Evolutionary conservation across 2,888 invertebrate species (phyloP).

Genomic region (Morinoia aosen): DNA sequence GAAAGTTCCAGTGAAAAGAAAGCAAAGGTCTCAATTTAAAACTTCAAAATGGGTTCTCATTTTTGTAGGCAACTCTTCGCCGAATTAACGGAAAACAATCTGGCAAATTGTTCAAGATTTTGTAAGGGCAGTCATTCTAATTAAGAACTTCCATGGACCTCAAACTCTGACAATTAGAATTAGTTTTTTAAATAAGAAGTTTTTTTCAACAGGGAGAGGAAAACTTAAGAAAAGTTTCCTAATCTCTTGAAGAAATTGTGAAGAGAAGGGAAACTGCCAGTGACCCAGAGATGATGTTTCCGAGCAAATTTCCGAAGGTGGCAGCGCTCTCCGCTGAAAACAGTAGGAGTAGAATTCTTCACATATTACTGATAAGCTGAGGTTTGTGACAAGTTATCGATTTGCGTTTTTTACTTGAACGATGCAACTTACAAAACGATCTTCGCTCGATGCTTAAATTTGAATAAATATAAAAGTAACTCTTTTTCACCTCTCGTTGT

Average conservation of each 20-base stretch:
- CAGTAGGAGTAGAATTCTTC: not conserved
- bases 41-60: conserved; percentile 37
- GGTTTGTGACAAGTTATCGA: not conserved
- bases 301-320: not conserved
- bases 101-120: conserved; percentile 49
- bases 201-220: not conserved
- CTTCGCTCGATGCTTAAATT: not conserved
- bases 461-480: not conserved
- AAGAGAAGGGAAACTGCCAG: not conserved
- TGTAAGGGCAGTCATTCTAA: conserved; percentile 44
- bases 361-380: not conserved
- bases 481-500: not conserved
- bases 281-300: not conserved
- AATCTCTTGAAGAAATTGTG: conserved; percentile 36
- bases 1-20: conserved; percentile 23
- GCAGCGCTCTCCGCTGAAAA: not conserved
- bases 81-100: conserved; percentile 50
- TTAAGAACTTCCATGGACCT: conserved; percentile 43
- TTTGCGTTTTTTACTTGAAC: not conserved
- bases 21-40: conserved; percentile 32
- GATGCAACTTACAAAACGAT: too few species aligned
- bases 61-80: conserved; percentile 45
- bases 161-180: conserved; percentile 53
- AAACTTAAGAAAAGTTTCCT: conserved; percentile 29
- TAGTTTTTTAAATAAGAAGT: conserved; percentile 14